A percentile compares a stretch with the other conserved stretches of the same genome.
Conservation (phyloP, 2,888 invertebrate genomes). For the Helicoverpa assulta region DNA sequence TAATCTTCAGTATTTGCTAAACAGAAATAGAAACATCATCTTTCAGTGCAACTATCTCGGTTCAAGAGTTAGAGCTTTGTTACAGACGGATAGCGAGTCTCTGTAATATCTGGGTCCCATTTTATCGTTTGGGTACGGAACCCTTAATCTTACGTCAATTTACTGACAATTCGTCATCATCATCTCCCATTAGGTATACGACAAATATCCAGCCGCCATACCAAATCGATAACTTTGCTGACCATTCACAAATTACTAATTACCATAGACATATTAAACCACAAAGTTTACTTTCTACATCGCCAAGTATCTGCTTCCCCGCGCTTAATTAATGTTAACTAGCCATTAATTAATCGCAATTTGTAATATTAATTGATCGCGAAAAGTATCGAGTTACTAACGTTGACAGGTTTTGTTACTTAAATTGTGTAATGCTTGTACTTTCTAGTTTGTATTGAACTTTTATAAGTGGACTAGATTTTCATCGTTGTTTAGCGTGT, state of each 20-base stretch:
- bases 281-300: slow-evolving; percentile 39
- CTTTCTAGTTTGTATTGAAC: background rate
- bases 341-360: slow-evolving; percentile 30
- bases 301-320: slow-evolving; percentile 1
- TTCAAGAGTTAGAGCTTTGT: no score
- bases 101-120: no score
- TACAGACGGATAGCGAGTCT: no score
- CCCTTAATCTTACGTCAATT: no score
- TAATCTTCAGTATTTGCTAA: no score
- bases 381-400: slow-evolving; percentile 14
- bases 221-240: background rate
- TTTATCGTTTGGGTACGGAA: no score
- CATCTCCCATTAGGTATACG: no score
- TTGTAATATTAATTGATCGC: slow-evolving; percentile 31
- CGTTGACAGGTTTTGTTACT: background rate
- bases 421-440: slow-evolving; percentile 7
- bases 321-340: slow-evolving; percentile 24
- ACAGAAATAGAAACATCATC: no score
- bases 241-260: background rate
- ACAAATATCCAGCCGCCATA: background rate
- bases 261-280: slow-evolving; percentile 12
- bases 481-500: background rate
- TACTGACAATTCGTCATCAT: no score
- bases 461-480: no score
- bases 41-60: no score